phyloP scores from a whole-genome alignment of 2,113 vertebrate species.

The Tragelaphus buxtoni region DNA sequence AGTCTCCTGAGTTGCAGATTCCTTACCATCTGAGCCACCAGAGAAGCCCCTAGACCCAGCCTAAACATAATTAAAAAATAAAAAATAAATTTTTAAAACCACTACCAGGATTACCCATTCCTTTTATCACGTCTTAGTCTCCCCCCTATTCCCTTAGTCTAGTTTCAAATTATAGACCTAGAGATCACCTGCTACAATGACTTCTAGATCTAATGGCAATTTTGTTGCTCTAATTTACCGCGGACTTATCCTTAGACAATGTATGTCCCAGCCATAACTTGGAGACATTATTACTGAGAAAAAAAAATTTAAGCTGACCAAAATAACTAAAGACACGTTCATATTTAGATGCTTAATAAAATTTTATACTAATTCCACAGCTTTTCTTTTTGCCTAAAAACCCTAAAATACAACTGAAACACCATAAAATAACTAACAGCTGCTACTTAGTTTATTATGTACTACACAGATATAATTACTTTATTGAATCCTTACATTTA shows the following conservation, averaged over 20 bases:
- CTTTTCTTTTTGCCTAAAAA: neutral
- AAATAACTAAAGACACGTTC: neutral
- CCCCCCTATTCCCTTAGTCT: neutral
- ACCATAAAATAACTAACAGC: neutral
- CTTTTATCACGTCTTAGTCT: neutral
- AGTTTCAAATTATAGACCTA: neutral
- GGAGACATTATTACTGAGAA: neutral
- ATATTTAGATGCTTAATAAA: neutral
- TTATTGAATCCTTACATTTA: constrained; percentile 8
- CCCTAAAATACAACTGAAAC: neutral
- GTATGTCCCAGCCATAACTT: neutral
- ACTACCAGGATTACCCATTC: neutral
- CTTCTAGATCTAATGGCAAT: neutral
- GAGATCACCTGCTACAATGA: neutral
- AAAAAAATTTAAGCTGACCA: neutral
- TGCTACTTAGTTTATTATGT: neutral
- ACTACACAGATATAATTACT: neutral
- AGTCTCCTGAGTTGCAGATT: neutral
- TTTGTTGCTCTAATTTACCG: neutral
- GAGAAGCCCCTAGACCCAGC: neutral
- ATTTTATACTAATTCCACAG: neutral
- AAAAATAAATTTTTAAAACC: neutral
- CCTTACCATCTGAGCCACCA: neutral
- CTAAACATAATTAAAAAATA: neutral
- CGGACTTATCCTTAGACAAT: neutral